Evolutionary conservation across 2,888 invertebrate genomes (phyloP).

Genomic region (Silvanus unidentatus): DNA sequence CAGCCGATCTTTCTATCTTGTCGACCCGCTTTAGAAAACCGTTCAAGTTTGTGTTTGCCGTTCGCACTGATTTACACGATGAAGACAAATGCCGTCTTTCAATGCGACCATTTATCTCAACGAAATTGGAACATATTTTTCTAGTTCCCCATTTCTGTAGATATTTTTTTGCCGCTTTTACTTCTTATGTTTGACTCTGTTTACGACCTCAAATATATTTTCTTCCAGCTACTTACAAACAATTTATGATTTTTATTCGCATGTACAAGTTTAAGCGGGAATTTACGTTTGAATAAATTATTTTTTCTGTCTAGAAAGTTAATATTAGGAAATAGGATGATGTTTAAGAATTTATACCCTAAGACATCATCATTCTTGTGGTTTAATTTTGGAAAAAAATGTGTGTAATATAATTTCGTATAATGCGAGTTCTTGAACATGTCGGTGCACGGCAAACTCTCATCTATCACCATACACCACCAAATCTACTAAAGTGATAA

Average conservation of each 20-base stretch:
- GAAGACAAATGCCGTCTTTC: slow-evolving; percentile 45
- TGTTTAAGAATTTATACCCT: no score
- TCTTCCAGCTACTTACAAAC: neutral
- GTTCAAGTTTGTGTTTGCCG: slow-evolving; percentile 40
- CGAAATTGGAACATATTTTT: slow-evolving; percentile 37
- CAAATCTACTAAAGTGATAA: slow-evolving; percentile 31
- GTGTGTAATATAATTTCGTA: no score
- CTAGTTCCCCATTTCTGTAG: neutral
- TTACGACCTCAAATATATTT: slow-evolving; percentile 1
- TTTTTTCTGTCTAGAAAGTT: no score
- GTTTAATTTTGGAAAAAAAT: no score
- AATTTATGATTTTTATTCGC: no score
- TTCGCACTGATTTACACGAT: slow-evolving; percentile 35
- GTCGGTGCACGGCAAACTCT: slow-evolving; percentile 24
- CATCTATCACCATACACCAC: slow-evolving; percentile 33
- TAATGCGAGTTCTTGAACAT: slow-evolving; percentile 12
- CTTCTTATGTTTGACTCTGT: neutral
- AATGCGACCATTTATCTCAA: slow-evolving; percentile 37
- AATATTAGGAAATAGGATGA: no score
- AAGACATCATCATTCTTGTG: no score
- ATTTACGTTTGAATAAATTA: no score
- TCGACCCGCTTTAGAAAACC: slow-evolving; percentile 38
- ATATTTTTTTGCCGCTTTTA: neutral
- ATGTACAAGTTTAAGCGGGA: no score
- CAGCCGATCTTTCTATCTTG: slow-evolving; percentile 44